A percentile compares a stretch with the other conserved stretches of the same genome.
These are phyloP conservation scores for Callopanchax toddi DNA, from an alignment of 2,113 vertebrate species.

Conservation along the genomic window DNA sequence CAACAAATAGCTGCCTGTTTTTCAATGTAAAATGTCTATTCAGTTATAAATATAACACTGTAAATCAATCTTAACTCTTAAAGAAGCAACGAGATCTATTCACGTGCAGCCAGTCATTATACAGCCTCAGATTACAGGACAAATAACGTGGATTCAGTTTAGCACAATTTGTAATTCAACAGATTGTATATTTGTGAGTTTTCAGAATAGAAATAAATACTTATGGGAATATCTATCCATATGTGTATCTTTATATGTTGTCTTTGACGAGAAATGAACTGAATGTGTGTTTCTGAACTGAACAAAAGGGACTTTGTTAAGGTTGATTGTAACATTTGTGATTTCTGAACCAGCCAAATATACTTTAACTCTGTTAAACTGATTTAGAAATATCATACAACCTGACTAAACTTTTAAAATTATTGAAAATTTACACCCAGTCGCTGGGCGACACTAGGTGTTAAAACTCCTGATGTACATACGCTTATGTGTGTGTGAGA, in stretches of 20 bases:
- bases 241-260: slow-evolving; percentile 15
- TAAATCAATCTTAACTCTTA: not conserved
- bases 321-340: slow-evolving; percentile 42
- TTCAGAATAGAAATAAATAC: slow-evolving; percentile 15
- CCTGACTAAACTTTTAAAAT: slow-evolving; percentile 31
- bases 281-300: slow-evolving; percentile 31
- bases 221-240: too few species aligned
- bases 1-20: slow-evolving; percentile 27
- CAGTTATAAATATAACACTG: slow-evolving; percentile 16
- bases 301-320: slow-evolving; percentile 20
- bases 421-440: slow-evolving; percentile 39
- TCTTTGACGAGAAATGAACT: slow-evolving; percentile 11
- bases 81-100: too few species aligned
- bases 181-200: slow-evolving; percentile 9
- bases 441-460: slow-evolving; percentile 73
- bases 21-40: not conserved
- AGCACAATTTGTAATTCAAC: not conserved
- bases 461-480: slow-evolving; percentile 55
- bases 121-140: slow-evolving; percentile 26
- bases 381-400: slow-evolving; percentile 11
- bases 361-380: slow-evolving; percentile 15
- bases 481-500: too few species aligned
- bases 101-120: too few species aligned
- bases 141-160: slow-evolving; percentile 11
- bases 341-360: slow-evolving; percentile 48